These are phyloP conservation scores for Labia minor DNA, from an alignment of 2,888 invertebrate species.

Conservation along the genomic window DNA sequence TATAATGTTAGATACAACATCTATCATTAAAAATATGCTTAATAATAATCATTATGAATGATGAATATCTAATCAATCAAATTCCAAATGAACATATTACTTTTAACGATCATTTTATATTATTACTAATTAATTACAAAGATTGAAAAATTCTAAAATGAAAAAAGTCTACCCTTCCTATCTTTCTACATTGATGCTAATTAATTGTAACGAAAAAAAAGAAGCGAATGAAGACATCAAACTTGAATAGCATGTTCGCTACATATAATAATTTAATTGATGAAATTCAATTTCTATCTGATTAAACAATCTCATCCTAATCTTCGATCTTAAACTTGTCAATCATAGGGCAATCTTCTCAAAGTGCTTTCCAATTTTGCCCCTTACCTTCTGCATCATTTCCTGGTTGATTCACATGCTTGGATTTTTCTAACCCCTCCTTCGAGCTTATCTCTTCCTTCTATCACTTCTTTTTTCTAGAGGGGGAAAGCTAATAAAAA, in stretches of 20 bases:
- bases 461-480: no score
- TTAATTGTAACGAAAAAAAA: neutral
- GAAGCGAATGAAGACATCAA: neutral
- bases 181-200: neutral
- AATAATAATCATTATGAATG: no score
- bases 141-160: no score
- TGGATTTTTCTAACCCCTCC: constrained; percentile 3
- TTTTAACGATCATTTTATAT: no score
- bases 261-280: neutral
- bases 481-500: neutral
- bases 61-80: no score
- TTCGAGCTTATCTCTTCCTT: neutral
- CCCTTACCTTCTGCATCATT: constrained; percentile 13
- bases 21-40: no score
- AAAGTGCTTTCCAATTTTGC: neutral
- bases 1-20: no score
- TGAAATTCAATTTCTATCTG: constrained; percentile 2
- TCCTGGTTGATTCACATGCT: constrained; percentile 13
- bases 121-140: no score
- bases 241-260: neutral
- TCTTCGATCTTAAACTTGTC: constrained; percentile 13
- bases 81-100: no score
- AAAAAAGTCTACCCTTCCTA: no score
- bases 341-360: neutral
- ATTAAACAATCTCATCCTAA: neutral